Percentiles rank a stretch among this genome's conserved stretches.
Conservation (phyloP, 1,140 invertebrate genomes). For the Aphelinus atriplicis region DNA sequence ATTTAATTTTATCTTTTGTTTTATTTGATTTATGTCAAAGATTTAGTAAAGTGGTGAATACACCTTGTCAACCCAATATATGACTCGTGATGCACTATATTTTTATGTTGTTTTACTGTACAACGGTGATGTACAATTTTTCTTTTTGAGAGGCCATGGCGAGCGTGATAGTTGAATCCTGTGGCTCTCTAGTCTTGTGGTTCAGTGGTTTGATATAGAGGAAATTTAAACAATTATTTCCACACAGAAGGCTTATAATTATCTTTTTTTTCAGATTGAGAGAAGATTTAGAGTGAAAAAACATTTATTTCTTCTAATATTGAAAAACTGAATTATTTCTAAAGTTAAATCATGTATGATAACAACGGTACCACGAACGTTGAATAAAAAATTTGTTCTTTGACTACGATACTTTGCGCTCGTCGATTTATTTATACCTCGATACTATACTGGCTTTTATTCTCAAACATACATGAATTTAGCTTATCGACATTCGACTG, state of each 20-base stretch:
- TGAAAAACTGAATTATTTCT: constrained; percentile 32
- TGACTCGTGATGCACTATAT: constrained; percentile 17
- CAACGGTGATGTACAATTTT: constrained; percentile 23
- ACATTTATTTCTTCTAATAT: constrained; percentile 26
- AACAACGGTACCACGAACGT: constrained; percentile 21
- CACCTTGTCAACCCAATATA: not conserved
- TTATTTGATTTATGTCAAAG: not conserved
- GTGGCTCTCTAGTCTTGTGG: constrained; percentile 46
- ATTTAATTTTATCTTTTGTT: constrained; percentile 1
- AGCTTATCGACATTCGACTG: constrained; percentile 26
- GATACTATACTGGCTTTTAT: no score
- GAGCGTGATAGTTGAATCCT: constrained; percentile 29
- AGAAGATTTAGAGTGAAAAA: constrained; percentile 21
- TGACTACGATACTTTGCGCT: constrained; percentile 22
- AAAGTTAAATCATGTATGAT: constrained; percentile 28
- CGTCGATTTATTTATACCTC: not conserved
- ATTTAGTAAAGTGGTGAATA: not conserved
- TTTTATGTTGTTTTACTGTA: constrained; percentile 38
- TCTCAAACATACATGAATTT: no score
- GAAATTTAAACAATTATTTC: constrained; percentile 27
- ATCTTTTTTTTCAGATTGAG: constrained; percentile 17
- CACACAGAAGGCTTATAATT: constrained; percentile 21
- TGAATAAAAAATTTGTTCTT: constrained; percentile 37
- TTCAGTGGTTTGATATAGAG: constrained; percentile 28
- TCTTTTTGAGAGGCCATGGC: constrained; percentile 25